phyloP scores from a whole-genome alignment of 2,888 invertebrate genomes.

The Anagyrus pseudococci region DNA sequence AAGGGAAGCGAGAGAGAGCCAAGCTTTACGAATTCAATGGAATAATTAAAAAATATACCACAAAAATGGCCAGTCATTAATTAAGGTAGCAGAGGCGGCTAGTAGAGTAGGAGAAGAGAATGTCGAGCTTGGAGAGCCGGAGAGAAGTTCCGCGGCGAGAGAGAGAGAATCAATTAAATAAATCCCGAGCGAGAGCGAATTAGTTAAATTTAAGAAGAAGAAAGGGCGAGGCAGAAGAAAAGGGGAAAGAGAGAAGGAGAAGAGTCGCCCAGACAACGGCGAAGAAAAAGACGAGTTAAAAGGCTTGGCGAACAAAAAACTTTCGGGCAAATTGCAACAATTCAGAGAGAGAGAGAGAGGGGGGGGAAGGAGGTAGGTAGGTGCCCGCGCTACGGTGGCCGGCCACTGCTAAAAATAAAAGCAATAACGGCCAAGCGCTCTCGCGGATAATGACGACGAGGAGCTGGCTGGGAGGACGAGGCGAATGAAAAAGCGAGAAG shows the following conservation, averaged over 20 bases:
- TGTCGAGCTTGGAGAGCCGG: no score
- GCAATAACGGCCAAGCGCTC: background rate
- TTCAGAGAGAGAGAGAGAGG: conserved; percentile 13
- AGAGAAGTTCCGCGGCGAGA: conserved; percentile 2
- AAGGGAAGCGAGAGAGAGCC: background rate
- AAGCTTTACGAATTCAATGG: background rate
- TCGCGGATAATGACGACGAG: conserved; percentile 13
- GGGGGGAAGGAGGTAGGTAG: background rate
- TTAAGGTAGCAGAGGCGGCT: no score
- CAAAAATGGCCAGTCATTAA: conserved; percentile 27
- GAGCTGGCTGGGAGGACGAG: conserved; percentile 12
- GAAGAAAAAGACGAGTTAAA: background rate
- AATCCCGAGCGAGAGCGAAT: conserved; percentile 22
- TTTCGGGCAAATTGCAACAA: conserved; percentile 34
- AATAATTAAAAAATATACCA: conserved; percentile 19
- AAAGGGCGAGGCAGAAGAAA: background rate
- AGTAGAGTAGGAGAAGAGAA: no score
- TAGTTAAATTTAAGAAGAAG: conserved; percentile 25
- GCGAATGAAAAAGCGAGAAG: background rate
- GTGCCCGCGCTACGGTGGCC: background rate
- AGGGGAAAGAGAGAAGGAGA: background rate
- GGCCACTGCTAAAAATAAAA: background rate
- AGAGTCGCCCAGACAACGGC: background rate
- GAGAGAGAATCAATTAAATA: conserved; percentile 25
- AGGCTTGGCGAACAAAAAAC: conserved; percentile 19